Base-by-base conservation (phyloP, 2,888 invertebrate genomes). In the Melikaiella ostensackeni region DNA sequence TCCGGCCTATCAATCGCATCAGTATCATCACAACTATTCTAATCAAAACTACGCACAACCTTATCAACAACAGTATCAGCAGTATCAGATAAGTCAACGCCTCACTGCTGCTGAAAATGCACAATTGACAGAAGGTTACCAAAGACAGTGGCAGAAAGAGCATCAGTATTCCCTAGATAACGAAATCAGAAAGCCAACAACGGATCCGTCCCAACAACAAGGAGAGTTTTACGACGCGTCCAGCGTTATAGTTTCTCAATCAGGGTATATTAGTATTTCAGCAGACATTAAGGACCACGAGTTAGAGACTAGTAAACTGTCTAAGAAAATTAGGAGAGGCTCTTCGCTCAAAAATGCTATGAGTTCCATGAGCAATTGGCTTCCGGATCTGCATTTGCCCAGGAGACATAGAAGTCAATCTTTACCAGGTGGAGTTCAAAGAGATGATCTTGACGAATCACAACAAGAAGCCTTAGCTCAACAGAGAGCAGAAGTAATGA, bases 341-440 rank as follows among this genome's bases (percentile, higher is more conserved):
- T 93, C 93, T 19, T 96, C 96, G 0, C 90, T 96, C 76, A 96
- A 96, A 91, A 95, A 95, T 63, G 96, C 96, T 0, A 96, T 96
- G 95, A 96, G 94, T 86, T 95, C 96, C 0, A 95, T 96, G 88
- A 96, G 95, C 86, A 95, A 94, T 82, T 96, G 97, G 95, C 91
- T 97, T 75, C 97, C 97, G 0, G 97, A 97, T 89, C 92, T 95
- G 80, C 96, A 97, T 90, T 92, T 97, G 75, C 94, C 95, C 24
- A 96, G 96, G 88, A 93, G 96, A 84, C 95, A 95, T 90, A 93
- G 97, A 85, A 97, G 97, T 8, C 95, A 96, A 88, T 97, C 97
- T 1, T 92, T 97, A 75, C 97, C 97, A 0, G 94, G 95, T 24
- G 95, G 95, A 13, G 95, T 94, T 19, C 94, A 94, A 87, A 92